Percentiles rank a stretch among this genome's conserved stretches.
Evolutionary conservation across 1,140 invertebrate genomes (phyloP).

Genomic region (Subanguina moxae): DNA sequence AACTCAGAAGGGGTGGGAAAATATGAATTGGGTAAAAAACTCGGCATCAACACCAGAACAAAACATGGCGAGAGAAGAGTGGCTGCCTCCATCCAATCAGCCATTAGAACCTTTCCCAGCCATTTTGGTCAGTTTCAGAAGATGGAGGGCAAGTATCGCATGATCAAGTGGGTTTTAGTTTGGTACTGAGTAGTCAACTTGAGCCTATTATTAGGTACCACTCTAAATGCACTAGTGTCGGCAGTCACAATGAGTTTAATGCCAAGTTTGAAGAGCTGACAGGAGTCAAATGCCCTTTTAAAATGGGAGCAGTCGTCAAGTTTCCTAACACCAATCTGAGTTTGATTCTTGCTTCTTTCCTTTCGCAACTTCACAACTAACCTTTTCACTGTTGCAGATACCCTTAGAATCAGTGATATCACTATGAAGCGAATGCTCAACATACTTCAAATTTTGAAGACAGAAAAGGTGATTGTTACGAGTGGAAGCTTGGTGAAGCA

Average conservation of each 20-base stretch:
- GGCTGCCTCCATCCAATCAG: slow-evolving; percentile 36
- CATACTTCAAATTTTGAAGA: slow-evolving; percentile 36
- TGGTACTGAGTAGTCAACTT: not conserved
- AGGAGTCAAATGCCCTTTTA: slow-evolving; percentile 48
- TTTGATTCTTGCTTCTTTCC: slow-evolving; percentile 26
- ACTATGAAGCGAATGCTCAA: slow-evolving; percentile 40
- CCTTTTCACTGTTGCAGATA: slow-evolving; percentile 37
- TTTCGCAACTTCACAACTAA: slow-evolving; percentile 1
- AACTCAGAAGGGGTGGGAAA: slow-evolving; percentile 39
- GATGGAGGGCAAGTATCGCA: slow-evolving; percentile 53
- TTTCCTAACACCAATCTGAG: slow-evolving; percentile 49
- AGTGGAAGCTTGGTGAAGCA: slow-evolving; percentile 29
- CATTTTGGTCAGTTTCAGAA: slow-evolving; percentile 54
- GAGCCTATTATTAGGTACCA: slow-evolving; percentile 40
- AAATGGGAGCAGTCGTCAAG: slow-evolving; percentile 49
- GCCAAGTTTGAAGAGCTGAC: slow-evolving; percentile 30
- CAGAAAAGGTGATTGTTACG: slow-evolving; percentile 44
- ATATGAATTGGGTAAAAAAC: slow-evolving; percentile 36
- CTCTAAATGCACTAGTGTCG: slow-evolving; percentile 38
- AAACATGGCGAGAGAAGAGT: slow-evolving; percentile 50
- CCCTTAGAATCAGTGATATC: slow-evolving; percentile 49
- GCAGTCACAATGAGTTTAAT: slow-evolving; percentile 29
- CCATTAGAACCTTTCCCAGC: slow-evolving; percentile 38
- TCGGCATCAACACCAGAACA: slow-evolving; percentile 38
- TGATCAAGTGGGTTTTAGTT: slow-evolving; percentile 37